Evolutionary conservation across 2,888 invertebrate species (phyloP), one percentile per base, ranked within the genome.

Genomic region (Ormia ochracea): DNA sequence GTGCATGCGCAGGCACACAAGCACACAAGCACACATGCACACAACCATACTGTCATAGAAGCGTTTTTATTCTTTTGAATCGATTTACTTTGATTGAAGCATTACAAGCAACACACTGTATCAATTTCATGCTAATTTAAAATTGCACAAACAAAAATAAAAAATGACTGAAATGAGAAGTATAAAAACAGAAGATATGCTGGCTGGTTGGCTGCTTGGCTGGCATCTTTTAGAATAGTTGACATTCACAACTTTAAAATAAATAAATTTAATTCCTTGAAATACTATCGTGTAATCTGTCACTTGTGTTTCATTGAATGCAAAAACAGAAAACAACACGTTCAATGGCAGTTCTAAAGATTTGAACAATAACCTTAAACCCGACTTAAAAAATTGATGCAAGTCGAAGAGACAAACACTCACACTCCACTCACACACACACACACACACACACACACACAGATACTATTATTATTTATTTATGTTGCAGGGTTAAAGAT

Each of bases 261-360:
- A 65, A 59, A 33, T 28, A 72, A 77, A 73, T 50, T 61, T 72
- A 76, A 80, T 80, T 80, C 80, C 72, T 76, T 80, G 76, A 80
- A 80, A 80, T 80, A 76, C 72, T 80, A 80, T 80, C 80, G 36
- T 80, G 80, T 80, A 80, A 80, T 80, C 80, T 80, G 80, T 80
- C 80, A 80, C 75, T 76, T 80, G 80, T 72, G 63, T 80, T 76
- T 66, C 75, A 80, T 21, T 61, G 61, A 72, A 76, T 33, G 17
- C 12, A 31, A 58, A 63, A 65, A 58, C 17, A 43, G 17, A 41
- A 58, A 43, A 63, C 52, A 52, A 75, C 75, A 76, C 76, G 69
- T 63, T 63, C 63, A 14, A 33, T 58, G 48, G 33, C 61, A 36
- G 58, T 58, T 36, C 21, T 41, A 58, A 21, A 66, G 74, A 68